These are phyloP conservation scores for Rhinella marina DNA, from an alignment of 2,797 vertebrate genomes.

Conservation along the genomic window DNA sequence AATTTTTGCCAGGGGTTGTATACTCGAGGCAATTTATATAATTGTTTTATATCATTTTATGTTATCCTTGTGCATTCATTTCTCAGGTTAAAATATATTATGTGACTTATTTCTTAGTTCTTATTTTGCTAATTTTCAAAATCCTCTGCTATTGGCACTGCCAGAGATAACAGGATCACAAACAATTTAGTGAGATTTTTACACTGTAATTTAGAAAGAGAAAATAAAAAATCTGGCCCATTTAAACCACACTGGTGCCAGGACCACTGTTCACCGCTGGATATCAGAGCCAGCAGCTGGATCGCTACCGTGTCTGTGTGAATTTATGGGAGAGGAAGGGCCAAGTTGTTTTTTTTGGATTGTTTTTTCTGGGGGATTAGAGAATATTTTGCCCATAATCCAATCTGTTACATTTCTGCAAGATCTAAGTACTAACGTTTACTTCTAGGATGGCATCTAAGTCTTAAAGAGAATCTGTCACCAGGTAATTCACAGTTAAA, in stretches of 20 bases:
- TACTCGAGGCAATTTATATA: not conserved
- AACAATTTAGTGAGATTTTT: conserved; percentile 23
- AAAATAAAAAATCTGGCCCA: not conserved
- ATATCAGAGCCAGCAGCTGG: not conserved
- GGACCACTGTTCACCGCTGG: not conserved
- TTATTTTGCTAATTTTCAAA: not conserved
- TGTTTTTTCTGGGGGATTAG: not conserved
- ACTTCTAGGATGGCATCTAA: not conserved
- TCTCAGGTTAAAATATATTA: not conserved
- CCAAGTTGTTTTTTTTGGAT: not conserved
- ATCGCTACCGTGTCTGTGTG: not conserved
- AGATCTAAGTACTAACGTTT: not conserved
- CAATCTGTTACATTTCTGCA: not conserved
- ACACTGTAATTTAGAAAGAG: conserved; percentile 1
- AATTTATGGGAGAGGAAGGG: conserved; percentile 3
- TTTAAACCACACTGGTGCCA: not conserved
- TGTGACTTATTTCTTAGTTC: not conserved
- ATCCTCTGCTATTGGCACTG: not conserved
- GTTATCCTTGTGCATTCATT: not conserved
- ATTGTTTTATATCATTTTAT: not conserved
- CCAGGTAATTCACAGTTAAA: too few relatives aligned
- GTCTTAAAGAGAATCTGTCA: not conserved
- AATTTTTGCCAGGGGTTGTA: too few relatives aligned
- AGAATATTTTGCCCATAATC: not conserved
- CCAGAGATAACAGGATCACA: not conserved